Evolutionary conservation across 2,888 invertebrate genomes (phyloP).

Genomic region (Elmis aenea): DNA sequence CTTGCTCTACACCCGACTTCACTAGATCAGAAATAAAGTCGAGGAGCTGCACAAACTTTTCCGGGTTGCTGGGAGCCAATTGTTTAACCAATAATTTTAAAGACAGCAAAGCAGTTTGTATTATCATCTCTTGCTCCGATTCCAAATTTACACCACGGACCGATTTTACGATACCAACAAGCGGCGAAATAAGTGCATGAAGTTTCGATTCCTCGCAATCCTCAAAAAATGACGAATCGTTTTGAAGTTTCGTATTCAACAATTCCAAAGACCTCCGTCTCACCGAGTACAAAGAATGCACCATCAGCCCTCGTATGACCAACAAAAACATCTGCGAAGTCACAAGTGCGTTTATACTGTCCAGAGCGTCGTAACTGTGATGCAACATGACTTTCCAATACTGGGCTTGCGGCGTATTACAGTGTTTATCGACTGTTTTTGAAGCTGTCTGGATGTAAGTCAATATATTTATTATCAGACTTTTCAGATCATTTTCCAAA

Average conservation of each 20-base stretch:
- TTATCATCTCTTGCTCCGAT: slow-evolving; percentile 63
- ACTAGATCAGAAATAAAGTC: slow-evolving; percentile 62
- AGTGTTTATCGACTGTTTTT: slow-evolving; percentile 57
- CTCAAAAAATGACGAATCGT: slow-evolving; percentile 57
- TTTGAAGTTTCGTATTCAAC: slow-evolving; percentile 73
- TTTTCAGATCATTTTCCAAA: slow-evolving; percentile 62
- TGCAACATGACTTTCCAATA: slow-evolving; percentile 81
- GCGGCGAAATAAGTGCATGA: slow-evolving; percentile 55
- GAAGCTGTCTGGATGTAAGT: slow-evolving; percentile 63
- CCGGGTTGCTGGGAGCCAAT: slow-evolving; percentile 62
- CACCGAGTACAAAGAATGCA: slow-evolving; percentile 66
- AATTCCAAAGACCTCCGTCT: slow-evolving; percentile 80
- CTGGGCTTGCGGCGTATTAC: slow-evolving; percentile 56
- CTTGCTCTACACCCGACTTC: slow-evolving; percentile 49
- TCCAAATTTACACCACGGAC: slow-evolving; percentile 45
- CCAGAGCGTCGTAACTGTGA: slow-evolving; percentile 72
- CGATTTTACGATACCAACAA: slow-evolving; percentile 56
- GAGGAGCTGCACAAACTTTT: slow-evolving; percentile 66
- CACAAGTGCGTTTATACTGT: slow-evolving; percentile 73
- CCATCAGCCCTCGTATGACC: slow-evolving; percentile 68
- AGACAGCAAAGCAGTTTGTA: slow-evolving; percentile 78
- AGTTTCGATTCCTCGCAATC: slow-evolving; percentile 48
- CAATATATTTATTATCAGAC: slow-evolving; percentile 63
- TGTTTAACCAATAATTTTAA: slow-evolving; percentile 76
- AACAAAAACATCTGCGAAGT: slow-evolving; percentile 75